Evolutionary conservation across 1,140 invertebrate species (phyloP), one percentile per base, ranked within the genome.

Genomic region (Ylistrum balloti): DNA sequence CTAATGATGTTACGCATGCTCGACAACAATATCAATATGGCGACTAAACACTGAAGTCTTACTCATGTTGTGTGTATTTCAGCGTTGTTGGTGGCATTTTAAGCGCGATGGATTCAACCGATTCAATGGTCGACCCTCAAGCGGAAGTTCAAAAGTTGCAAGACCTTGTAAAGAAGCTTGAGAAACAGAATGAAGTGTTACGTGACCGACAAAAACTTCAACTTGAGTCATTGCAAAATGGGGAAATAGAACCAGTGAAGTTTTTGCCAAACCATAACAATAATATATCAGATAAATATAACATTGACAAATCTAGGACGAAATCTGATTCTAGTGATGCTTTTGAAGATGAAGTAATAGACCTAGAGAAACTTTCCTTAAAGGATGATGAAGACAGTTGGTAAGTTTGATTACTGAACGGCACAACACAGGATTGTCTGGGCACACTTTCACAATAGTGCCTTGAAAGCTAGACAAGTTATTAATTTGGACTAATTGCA

Each of bases 131-230:
- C 85, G 96, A 96, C 91, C 95, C 96, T 34, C 91, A 96, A 89
- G 93, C 94, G 91, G 96, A 96, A 94, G 96, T 96, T 32, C 94
- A 93, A 86, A 96, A 96, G 92, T 94, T 96, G 85, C 96, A 96
- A 91, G 95, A 96, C 87, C 92, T 96, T 88, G 96, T 96, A 32
- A 96, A 95, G 89, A 95, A 96, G 92, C 92, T 96, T 86, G 96
- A 96, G 90, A 92, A 95, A 33, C 96, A 96, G 90, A 96, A 96
- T 94, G 96, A 96, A 92, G 93, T 96, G 33, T 88, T 96, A 34
- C 91, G 95, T 91, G 95, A 92, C 74, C 95, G 95, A 92, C 94
- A 96, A 91, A 95, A 95, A 92, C 86, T 92, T 17, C 92, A 90
- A 86, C 85, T 93, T 34, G 93, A 93, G 32, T 41, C 88, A 11